phyloP scores from a whole-genome alignment of 53 echinoderm and acorn worm genomes.

The Hippasteria phrygiana region DNA sequence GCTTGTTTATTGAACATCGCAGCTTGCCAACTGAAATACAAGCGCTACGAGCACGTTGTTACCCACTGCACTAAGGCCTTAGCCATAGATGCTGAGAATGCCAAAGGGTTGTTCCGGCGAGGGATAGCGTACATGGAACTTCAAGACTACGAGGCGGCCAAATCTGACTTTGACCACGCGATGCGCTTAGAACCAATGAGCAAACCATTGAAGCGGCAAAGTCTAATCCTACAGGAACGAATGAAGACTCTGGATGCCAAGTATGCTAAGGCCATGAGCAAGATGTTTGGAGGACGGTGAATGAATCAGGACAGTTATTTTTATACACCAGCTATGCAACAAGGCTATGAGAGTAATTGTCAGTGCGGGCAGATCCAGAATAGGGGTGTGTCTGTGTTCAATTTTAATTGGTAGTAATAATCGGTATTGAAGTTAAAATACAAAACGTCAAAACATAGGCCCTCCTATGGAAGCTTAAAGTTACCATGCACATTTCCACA shows the following conservation, averaged over 20 bases:
- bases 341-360: too few species aligned
- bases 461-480: too few species aligned
- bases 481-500: too few species aligned
- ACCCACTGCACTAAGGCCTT: constrained; percentile 78
- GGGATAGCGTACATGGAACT: constrained; percentile 84
- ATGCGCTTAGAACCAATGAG: constrained; percentile 74
- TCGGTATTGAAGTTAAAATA: too few species aligned
- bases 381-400: too few species aligned
- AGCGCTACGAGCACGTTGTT: constrained; percentile 78
- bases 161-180: constrained; percentile 73
- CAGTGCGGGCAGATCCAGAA: too few species aligned
- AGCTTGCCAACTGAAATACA: constrained; percentile 82
- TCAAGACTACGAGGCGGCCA: constrained; percentile 86
- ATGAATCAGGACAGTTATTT: background rate
- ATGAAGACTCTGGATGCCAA: constrained; percentile 74
- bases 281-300: constrained; percentile 87
- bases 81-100: constrained; percentile 59
- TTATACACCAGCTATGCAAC: too few species aligned
- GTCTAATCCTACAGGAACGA: constrained; percentile 63
- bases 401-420: too few species aligned
- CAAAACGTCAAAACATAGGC: too few species aligned
- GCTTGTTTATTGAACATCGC: constrained; percentile 82
- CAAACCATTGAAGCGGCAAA: constrained; percentile 69
- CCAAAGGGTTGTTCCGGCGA: constrained; percentile 85
- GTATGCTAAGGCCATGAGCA: constrained; percentile 87